Conservation (phyloP, 2,797 vertebrate species). For the Myotis vivesi region DNA sequence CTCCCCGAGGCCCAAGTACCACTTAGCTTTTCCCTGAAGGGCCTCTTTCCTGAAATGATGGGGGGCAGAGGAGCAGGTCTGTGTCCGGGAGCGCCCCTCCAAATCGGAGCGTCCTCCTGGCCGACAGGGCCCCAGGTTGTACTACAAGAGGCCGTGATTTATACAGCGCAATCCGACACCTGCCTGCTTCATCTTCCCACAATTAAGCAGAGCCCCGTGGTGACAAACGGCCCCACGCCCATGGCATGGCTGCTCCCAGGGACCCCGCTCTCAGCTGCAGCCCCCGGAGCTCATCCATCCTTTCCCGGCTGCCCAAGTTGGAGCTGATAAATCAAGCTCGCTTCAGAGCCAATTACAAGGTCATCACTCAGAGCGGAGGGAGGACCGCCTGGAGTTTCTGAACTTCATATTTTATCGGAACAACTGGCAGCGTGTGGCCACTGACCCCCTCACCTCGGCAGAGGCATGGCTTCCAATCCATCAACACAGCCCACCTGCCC, state of each 20-base stretch:
- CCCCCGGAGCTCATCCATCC: slow-evolving; percentile 81
- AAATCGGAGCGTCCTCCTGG: neutral
- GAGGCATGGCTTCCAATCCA: slow-evolving; percentile 80
- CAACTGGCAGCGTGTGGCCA: slow-evolving; percentile 77
- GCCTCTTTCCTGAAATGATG: neutral
- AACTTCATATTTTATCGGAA: slow-evolving; percentile 84
- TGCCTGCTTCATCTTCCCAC: slow-evolving; percentile 80
- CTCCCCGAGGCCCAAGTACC: neutral
- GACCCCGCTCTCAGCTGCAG: slow-evolving; percentile 76
- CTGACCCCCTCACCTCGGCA: slow-evolving; percentile 72
- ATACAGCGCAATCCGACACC: slow-evolving; percentile 67
- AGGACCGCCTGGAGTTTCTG: slow-evolving; percentile 79
- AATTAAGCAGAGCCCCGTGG: slow-evolving; percentile 79
- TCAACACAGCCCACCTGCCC: slow-evolving; percentile 56
- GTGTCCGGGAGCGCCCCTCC: neutral
- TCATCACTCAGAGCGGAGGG: slow-evolving; percentile 80
- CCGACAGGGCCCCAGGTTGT: fast-evolving
- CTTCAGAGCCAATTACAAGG: slow-evolving; percentile 79
- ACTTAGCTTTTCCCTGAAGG: neutral
- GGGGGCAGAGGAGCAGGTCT: neutral
- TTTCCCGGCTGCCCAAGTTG: slow-evolving; percentile 74
- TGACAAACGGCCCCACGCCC: slow-evolving; percentile 79
- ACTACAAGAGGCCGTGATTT: slow-evolving; percentile 71
- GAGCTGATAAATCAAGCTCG: slow-evolving; percentile 83
- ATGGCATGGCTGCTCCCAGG: slow-evolving; percentile 46